Percentiles rank a stretch among this genome's conserved stretches.
Evolutionary conservation across 2,888 invertebrate species (phyloP).

Genomic region (Masnerella sp.): DNA sequence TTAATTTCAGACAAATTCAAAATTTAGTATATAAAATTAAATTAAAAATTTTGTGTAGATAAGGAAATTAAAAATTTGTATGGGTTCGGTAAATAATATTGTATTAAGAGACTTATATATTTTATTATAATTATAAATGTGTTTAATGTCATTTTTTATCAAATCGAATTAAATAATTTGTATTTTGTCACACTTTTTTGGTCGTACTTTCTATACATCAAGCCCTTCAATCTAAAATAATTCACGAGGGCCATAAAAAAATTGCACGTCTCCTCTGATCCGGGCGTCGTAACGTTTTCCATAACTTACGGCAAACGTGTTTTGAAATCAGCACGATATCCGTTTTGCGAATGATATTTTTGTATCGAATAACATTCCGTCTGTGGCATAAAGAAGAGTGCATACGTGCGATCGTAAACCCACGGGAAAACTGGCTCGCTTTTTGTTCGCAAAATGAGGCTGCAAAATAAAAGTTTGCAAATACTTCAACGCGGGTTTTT

Average conservation of each 20-base stretch:
- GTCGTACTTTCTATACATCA: background rate
- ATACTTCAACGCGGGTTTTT: too few species aligned
- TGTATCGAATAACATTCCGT: constrained; percentile 49
- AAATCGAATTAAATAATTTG: background rate
- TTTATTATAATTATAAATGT: too few species aligned
- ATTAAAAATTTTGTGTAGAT: too few species aligned
- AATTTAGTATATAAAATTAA: too few species aligned
- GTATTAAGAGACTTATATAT: too few species aligned
- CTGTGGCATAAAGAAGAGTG: constrained; percentile 42
- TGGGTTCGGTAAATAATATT: too few species aligned
- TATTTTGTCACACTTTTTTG: background rate
- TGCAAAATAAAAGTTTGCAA: too few species aligned
- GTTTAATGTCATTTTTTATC: too few species aligned
- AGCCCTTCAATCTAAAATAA: constrained; percentile 32
- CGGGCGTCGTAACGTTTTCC: constrained; percentile 26
- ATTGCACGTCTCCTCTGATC: constrained; percentile 13
- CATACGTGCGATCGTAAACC: constrained; percentile 20
- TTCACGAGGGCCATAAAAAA: constrained; percentile 24
- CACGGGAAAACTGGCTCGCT: too few species aligned
- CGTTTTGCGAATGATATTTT: constrained; percentile 48
- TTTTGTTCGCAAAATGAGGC: too few species aligned
- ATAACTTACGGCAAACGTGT: constrained; percentile 38
- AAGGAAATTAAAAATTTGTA: too few species aligned
- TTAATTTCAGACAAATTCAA: too few species aligned
- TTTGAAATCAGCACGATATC: constrained; percentile 51